Evolutionary conservation across 1,140 invertebrate species (phyloP), one percentile per base, ranked within the genome.

Genomic region (Scylla paramamosain): DNA sequence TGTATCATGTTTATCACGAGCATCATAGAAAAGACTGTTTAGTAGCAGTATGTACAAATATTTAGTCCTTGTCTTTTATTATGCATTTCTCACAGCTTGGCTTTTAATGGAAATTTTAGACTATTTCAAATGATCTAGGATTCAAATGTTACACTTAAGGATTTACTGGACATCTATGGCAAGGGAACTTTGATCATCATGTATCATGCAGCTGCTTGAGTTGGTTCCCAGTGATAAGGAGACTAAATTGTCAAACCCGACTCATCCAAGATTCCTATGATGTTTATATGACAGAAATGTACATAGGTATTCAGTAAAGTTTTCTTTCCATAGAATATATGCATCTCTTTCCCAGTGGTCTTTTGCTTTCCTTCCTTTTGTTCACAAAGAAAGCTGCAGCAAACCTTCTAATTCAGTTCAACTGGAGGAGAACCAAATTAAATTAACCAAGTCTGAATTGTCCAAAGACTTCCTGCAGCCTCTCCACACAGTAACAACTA

Each of bases 301-400:
- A 95, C 94, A 95, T 95, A 95, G 91, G 94, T 52, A 95, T 95
- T 95, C 94, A 95, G 94, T 95, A 95, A 95, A 95, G 94, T 95
- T 95, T 95, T 95, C 94, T 95, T 95, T 95, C 94, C 94, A 95
- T 95, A 95, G 52, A 87, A 39, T 93, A 28, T 91, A 46, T 86
- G 28, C 86, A 29, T 93, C n/a, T 86, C 84, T 93, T 91, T 59
- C 90, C 90, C 31, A 31, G 4, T 31, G 16, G 16, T 28, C 16
- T 48, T 28, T 12, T 48, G 28, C 7, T 90, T 20, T 20, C 39
- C 0, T 90, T 45, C 39, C 67, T n/a, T 77, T 1, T 39, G 39
- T 39, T 39, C 39, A 39, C 39, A 39, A 6, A 39, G 39, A 39
- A 39, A 39, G 39, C 39, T 39, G 39, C 6, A n/a, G n/a, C n/a